Evolutionary conservation across 2,797 vertebrate species (phyloP).

Genomic region (Rhynchonycteris naso): DNA sequence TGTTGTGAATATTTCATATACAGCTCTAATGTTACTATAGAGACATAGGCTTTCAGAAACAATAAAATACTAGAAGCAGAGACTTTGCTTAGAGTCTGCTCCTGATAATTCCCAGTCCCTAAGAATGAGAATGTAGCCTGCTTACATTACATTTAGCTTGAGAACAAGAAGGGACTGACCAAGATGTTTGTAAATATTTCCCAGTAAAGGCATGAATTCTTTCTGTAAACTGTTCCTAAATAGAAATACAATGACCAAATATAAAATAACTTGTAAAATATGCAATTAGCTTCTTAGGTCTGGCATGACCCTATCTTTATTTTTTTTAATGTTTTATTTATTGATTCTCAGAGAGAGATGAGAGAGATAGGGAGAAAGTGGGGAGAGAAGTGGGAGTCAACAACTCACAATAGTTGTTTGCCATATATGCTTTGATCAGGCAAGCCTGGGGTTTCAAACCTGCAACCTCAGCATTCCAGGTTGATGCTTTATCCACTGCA

Average conservation of each 20-base stretch:
- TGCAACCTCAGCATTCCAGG: too few relatives aligned
- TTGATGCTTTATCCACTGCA: too few relatives aligned
- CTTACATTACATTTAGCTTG: slow-evolving; percentile 18
- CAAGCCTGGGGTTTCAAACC: too few relatives aligned
- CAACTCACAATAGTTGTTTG: too few relatives aligned
- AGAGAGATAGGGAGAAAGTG: too few relatives aligned
- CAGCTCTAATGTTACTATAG: background rate
- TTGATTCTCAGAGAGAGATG: too few relatives aligned
- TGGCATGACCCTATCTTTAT: background rate
- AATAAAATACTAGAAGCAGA: background rate
- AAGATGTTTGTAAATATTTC: background rate
- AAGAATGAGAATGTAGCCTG: background rate
- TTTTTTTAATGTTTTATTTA: too few relatives aligned
- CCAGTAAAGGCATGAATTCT: background rate
- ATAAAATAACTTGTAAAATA: background rate
- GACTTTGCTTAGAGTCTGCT: background rate
- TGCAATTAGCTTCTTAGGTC: background rate
- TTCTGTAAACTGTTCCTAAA: slow-evolving; percentile 35
- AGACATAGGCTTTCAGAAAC: background rate
- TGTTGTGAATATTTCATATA: background rate
- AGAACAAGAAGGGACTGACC: background rate
- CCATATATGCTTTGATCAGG: too few relatives aligned
- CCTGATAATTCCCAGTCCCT: background rate
- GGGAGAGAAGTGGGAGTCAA: too few relatives aligned
- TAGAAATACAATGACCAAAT: background rate